phyloP scores from a whole-genome alignment of 2,888 invertebrate species.

The Diloba caeruleocephala region DNA sequence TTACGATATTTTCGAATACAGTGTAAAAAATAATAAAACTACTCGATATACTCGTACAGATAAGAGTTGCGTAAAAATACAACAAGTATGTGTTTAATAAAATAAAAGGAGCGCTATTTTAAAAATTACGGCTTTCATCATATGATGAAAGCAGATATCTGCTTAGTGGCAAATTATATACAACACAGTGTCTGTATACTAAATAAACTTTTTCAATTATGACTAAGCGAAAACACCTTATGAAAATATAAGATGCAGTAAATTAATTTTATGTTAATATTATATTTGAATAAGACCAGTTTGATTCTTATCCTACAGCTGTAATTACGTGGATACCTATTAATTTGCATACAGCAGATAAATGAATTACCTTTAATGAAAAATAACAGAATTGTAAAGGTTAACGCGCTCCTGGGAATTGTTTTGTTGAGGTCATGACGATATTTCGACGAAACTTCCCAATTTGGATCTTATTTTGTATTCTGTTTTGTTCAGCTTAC shows the following conservation, averaged over 20 bases:
- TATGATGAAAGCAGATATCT: too few species aligned
- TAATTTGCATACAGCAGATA: conserved; percentile 76
- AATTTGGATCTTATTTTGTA: conserved; percentile 7
- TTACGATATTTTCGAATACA: too few species aligned
- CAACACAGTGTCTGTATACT: conserved; percentile 16
- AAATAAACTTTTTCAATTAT: conserved; percentile 26
- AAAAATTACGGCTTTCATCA: not conserved
- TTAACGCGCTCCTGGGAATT: conserved; percentile 75
- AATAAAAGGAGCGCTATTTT: too few species aligned
- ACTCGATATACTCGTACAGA: too few species aligned
- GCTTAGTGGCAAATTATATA: conserved; percentile 30
- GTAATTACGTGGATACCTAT: conserved; percentile 74
- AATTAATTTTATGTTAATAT: conserved; percentile 71
- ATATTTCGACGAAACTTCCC: conserved; percentile 31
- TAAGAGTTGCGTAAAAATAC: conserved; percentile 22
- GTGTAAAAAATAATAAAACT: too few species aligned
- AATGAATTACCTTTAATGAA: conserved; percentile 68
- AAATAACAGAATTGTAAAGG: conserved; percentile 70
- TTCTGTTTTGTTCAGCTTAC: too few species aligned
- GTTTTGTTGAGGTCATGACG: conserved; percentile 45
- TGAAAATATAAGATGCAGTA: conserved; percentile 32
- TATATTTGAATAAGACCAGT: conserved; percentile 64
- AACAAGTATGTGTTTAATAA: not conserved
- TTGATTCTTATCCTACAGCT: conserved; percentile 64
- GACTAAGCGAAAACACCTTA: conserved; percentile 16